These are phyloP conservation scores for Spongilla lacustris DNA, from an alignment of 37 sponge, comb jelly and placozoan species.

Conservation along the genomic window DNA sequence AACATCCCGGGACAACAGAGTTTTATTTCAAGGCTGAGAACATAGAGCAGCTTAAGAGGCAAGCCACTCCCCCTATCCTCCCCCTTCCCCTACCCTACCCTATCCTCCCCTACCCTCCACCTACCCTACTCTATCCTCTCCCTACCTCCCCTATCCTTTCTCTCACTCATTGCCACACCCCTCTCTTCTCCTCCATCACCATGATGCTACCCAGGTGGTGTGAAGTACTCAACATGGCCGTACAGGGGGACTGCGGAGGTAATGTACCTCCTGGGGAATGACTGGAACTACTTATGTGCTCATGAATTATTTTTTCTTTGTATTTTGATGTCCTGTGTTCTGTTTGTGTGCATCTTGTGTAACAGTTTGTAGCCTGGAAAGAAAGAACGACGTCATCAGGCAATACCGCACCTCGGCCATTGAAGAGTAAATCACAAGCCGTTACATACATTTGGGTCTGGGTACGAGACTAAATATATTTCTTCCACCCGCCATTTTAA, in stretches of 20 bases:
- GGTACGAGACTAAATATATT: too few relatives aligned
- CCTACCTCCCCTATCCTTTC: neutral
- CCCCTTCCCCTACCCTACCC: neutral
- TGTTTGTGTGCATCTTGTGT: too few relatives aligned
- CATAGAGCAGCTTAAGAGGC: slow-evolving; percentile 60
- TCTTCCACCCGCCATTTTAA: too few relatives aligned
- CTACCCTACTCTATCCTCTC: neutral
- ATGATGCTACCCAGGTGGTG: neutral
- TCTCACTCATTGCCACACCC: neutral
- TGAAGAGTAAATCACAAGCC: too few relatives aligned
- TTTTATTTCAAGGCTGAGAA: slow-evolving; percentile 62
- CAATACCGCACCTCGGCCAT: too few relatives aligned
- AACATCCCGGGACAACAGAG: slow-evolving; percentile 67
- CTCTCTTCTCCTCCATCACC: neutral
- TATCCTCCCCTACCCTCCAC: neutral
- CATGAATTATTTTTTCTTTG: neutral
- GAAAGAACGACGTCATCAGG: too few relatives aligned
- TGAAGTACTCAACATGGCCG: neutral
- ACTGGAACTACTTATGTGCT: neutral
- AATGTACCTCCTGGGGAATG: neutral
- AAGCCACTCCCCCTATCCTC: neutral
- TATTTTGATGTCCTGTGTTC: neutral
- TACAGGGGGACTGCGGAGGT: neutral
- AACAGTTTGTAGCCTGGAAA: too few relatives aligned
- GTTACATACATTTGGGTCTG: too few relatives aligned